Evolutionary conservation across 2,113 vertebrate genomes (phyloP), one percentile per base, ranked within the genome.

Genomic region (Centrocercus urophasianus): DNA sequence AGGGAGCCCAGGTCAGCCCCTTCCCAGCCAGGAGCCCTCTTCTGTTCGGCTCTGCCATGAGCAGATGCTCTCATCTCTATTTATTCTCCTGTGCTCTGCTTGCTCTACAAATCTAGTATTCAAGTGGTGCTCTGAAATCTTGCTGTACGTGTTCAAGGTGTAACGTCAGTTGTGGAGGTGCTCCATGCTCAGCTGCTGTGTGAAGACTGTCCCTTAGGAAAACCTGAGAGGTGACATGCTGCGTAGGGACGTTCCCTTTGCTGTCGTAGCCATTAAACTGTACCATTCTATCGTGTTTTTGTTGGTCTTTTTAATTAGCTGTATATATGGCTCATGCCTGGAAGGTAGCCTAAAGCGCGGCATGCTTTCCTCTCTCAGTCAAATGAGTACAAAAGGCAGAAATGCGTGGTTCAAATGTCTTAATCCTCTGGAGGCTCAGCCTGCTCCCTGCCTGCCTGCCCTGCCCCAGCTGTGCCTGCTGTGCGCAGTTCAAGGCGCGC

Each of bases 181-280:
- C 83, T 40, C n/a, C 79, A 10, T 3, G 15, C 7, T 52, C 25
- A 48, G 84, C 78, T 61, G 84, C 93, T 66, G 83, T 57, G 24
- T 91, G 75, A 38, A 3, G 19, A 8, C 13, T 4, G 0, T 47
- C 42, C 85, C 85, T 17, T 3, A 25, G 83, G 45, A 65, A 13
- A 13, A 13, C 15, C 47, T 10, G 71, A 1, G 3, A 5, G 84
- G 1, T 56, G 85, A 5, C 34, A 2, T 8, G 0, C 1, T 3
- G 48, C 71, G 10, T 50, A 27, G 71, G 48, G n/a, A 40, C 54
- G 32, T 25, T 54, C 54, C 3, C 76, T 47, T 43, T n/a, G 2
- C n/a, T 40, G 61, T 21, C 8, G 25, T 12, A 45, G 24, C 71
- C 86, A 2, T n/a, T 13, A 2, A n/a, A 6, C 19, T 20, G 30